These are phyloP conservation scores for Chamaetylas fuelleborni DNA, from an alignment of 2,113 vertebrate species.

Conservation along the genomic window DNA sequence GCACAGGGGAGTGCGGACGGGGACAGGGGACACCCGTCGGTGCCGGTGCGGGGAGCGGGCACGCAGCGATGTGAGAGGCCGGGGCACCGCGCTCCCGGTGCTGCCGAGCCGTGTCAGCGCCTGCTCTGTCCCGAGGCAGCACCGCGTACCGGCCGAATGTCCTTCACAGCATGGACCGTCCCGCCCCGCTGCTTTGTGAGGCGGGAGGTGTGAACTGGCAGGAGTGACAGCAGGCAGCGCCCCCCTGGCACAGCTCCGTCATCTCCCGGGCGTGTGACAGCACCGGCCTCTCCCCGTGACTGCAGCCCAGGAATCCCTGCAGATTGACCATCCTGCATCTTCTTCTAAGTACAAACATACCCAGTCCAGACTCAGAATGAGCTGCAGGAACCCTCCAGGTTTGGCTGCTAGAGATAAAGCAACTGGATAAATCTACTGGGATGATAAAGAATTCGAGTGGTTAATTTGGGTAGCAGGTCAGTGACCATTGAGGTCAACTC, in stretches of 20 bases:
- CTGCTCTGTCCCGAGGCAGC: neutral
- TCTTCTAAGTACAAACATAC: neutral
- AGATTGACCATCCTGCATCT: fast-evolving
- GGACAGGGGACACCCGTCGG: neutral
- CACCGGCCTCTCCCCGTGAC: fast-evolving
- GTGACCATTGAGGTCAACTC: neutral
- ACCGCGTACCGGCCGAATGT: neutral
- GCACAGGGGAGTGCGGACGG: neutral
- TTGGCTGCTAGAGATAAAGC: neutral
- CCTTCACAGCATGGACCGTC: fast-evolving
- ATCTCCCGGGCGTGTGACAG: fast-evolving
- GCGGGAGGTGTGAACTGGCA: fast-evolving
- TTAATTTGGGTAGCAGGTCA: neutral
- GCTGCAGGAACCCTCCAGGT: neutral
- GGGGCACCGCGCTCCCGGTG: neutral
- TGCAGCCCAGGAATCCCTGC: fast-evolving
- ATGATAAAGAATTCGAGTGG: neutral
- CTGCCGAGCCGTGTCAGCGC: neutral
- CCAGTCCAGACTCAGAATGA: fast-evolving
- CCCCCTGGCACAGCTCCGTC: neutral
- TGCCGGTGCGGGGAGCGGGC: neutral
- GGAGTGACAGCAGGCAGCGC: fast-evolving
- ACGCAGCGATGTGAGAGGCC: neutral
- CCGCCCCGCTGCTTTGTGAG: neutral
- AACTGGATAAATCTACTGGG: neutral